Percentiles rank a stretch among this genome's conserved stretches.
Evolutionary conservation across 2,797 vertebrate genomes (phyloP).

Genomic region (Epinephelus awoara): DNA sequence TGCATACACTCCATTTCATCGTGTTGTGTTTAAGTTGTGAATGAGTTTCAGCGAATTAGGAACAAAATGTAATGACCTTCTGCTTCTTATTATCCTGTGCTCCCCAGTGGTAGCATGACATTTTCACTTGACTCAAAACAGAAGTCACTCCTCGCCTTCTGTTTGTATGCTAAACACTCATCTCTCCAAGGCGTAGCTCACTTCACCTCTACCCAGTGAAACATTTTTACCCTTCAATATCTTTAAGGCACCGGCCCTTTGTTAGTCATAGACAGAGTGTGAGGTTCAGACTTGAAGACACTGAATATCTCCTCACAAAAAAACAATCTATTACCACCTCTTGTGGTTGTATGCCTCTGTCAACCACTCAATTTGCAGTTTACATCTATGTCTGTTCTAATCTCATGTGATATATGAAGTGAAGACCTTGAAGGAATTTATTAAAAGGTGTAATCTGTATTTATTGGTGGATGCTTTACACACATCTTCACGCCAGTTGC

Average conservation of each 20-base stretch:
- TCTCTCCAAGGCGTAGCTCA: background rate
- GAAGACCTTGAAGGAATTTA: too few relatives aligned
- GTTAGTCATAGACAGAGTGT: background rate
- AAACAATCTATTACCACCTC: too few relatives aligned
- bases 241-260: background rate
- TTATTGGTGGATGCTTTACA: too few relatives aligned
- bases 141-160: background rate
- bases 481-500: too few relatives aligned
- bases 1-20: background rate
- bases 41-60: background rate
- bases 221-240: background rate
- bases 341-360: too few relatives aligned
- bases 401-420: too few relatives aligned
- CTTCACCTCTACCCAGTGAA: background rate
- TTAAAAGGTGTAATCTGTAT: too few relatives aligned
- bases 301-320: too few relatives aligned
- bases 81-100: background rate
- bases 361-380: too few relatives aligned
- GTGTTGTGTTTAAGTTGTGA: background rate
- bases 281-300: too few relatives aligned
- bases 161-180: background rate
- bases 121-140: conserved; percentile 17
- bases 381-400: too few relatives aligned
- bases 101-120: background rate
- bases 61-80: background rate